Evolutionary conservation across 2,888 invertebrate species (phyloP).

Genomic region (Tetrapedia diversipes): DNA sequence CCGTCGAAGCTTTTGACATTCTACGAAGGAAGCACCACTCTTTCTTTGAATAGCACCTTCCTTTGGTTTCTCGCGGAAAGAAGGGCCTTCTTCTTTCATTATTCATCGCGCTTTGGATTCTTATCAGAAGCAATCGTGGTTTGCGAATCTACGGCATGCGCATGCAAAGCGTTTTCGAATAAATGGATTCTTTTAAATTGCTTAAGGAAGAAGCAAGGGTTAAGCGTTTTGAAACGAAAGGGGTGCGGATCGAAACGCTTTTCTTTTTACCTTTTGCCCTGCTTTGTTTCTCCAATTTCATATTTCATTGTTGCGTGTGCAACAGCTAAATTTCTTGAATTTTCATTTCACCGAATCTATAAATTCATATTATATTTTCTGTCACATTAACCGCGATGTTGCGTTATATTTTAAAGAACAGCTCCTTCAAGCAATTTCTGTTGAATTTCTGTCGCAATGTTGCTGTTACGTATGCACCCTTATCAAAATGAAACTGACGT

Average conservation of each 20-base stretch:
- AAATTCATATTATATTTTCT: too few relatives aligned
- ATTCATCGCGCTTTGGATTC: background rate
- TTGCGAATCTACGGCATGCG: background rate
- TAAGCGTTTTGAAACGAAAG: background rate
- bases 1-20: constrained; percentile 19
- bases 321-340: too few relatives aligned
- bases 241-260: background rate
- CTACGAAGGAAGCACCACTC: constrained; percentile 23
- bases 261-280: background rate
- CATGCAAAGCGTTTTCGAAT: background rate
- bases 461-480: too few relatives aligned
- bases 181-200: background rate
- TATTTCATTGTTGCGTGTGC: too few relatives aligned
- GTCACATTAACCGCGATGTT: too few relatives aligned
- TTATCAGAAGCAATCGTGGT: background rate
- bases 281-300: too few relatives aligned
- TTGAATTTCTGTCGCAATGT: background rate
- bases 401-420: too few relatives aligned
- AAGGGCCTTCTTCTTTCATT: background rate
- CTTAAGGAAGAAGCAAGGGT: background rate
- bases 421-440: background rate
- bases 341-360: background rate
- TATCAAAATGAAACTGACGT: constrained; percentile 13
- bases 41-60: constrained; percentile 17
- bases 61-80: constrained; percentile 5